phyloP scores from a whole-genome alignment of 2,888 invertebrate genomes.

The Clusia tigrina region DNA sequence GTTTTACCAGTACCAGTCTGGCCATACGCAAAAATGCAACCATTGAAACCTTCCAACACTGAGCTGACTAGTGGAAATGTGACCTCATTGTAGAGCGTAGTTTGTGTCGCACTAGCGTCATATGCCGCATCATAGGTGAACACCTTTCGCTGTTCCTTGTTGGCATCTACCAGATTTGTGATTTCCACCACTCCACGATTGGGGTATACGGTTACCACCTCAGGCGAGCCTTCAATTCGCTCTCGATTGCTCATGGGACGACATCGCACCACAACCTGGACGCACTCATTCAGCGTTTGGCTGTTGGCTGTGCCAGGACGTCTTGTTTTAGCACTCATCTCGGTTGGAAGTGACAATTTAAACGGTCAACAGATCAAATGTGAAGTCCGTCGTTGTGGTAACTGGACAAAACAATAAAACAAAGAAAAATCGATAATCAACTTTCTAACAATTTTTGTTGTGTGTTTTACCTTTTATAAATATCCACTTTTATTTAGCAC shows the following conservation, averaged over 20 bases:
- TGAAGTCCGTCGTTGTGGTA: too few species aligned
- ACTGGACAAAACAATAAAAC: too few species aligned
- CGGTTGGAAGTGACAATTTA: background rate
- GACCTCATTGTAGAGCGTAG: slow-evolving; percentile 94
- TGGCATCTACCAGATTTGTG: slow-evolving; percentile 74
- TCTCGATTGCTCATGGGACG: slow-evolving; percentile 94
- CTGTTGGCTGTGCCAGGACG: slow-evolving; percentile 55
- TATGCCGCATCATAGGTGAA: slow-evolving; percentile 99
- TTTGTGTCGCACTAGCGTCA: slow-evolving; percentile 85
- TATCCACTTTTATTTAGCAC: too few species aligned
- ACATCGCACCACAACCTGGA: slow-evolving; percentile 96
- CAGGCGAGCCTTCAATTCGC: slow-evolving; percentile 64
- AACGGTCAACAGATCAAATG: too few species aligned
- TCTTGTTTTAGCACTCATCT: slow-evolving; percentile 57
- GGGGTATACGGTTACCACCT: slow-evolving; percentile 83
- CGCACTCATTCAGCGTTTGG: slow-evolving; percentile 76
- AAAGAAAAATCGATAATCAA: too few species aligned
- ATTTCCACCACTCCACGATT: slow-evolving; percentile 91
- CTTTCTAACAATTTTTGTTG: too few species aligned
- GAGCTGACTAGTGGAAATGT: slow-evolving; percentile 94
- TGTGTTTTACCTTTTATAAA: too few species aligned
- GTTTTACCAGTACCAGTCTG: slow-evolving; percentile 96
- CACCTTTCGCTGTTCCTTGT: slow-evolving; percentile 82
- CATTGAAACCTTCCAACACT: slow-evolving; percentile 97
- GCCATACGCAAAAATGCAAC: slow-evolving; percentile 99